Evolutionary conservation across 2,888 invertebrate genomes (phyloP), one percentile per base, ranked within the genome.

Genomic region (Spodoptera picta): DNA sequence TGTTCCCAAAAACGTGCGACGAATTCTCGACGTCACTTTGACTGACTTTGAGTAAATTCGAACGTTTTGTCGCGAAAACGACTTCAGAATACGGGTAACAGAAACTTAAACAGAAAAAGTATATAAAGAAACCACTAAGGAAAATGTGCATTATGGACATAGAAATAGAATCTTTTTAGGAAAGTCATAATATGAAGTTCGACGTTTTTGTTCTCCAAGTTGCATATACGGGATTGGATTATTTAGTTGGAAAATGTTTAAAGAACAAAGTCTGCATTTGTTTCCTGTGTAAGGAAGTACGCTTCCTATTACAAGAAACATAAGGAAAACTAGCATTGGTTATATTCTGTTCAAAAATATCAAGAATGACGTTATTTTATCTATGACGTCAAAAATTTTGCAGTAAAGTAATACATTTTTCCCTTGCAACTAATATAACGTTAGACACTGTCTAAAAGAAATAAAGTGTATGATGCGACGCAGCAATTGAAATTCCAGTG

Each of bases 371-470:
- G 1, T 36, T 7, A 36, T 9, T 5, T 36, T 36, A 9, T 36
- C 7, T 36, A 7, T 7, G 54, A 14, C n/a, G 27, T 63, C 65
- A 76, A 69, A 59, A 31, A 47, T 55, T 51, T 64, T 14, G 49
- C 49, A 56, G 60, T 50, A 73, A 67, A 66, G 67, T 69, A 77
- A 73, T 63, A 68, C 45, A 79, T 73, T 73, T 67, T 52, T 79
- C 66, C 61, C 64, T 68, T 60, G 68, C 42, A 68, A 60, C 74
- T 68, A 70, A 69, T 69, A 77, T 74, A 77, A 66, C 53, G 62
- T 51, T 48, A 61, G 44, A 42, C 6, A 54, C 56, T 42, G 66
- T 59, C 63, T 65, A 46, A 36, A 48, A 65, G 24, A 57, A 46
- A 19, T 49, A 64, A 69, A 77, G 58, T 79, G 77, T 77, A 79